A percentile compares a stretch with the other conserved stretches of the same genome.
Evolutionary conservation across 2,888 invertebrate species (phyloP).

Genomic region (Drosophila melanosoma): DNA sequence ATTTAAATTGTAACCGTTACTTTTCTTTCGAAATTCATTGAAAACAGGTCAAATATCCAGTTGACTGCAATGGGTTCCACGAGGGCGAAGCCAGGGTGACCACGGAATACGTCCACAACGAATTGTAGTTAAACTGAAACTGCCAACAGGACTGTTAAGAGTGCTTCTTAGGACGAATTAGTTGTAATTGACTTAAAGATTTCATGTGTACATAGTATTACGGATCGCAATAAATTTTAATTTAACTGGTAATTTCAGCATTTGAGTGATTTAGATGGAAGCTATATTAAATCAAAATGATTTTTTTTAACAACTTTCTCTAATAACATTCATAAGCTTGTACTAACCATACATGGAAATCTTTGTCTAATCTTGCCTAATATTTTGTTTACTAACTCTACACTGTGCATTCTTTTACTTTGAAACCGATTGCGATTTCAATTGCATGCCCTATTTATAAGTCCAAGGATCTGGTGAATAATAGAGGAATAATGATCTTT

Average conservation of each 20-base stretch:
- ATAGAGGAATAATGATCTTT: not conserved
- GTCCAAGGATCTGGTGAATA: not conserved
- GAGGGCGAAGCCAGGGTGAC: constrained; percentile 93
- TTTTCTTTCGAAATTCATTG: constrained; percentile 19
- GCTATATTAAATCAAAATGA: not conserved
- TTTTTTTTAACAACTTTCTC: not conserved
- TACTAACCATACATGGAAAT: not conserved
- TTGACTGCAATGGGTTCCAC: constrained; percentile 92
- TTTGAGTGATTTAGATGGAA: not conserved
- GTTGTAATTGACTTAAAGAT: constrained; percentile 64
- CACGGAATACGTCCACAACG: constrained; percentile 92
- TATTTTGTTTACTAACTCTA: not conserved
- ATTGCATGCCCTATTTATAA: not conserved
- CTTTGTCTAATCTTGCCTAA: not conserved
- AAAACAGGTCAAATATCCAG: constrained; percentile 86
- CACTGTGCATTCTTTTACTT: not conserved
- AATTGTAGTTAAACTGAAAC: constrained; percentile 86
- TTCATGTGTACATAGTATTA: constrained; percentile 75
- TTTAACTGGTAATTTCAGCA: constrained; percentile 42
- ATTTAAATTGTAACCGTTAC: constrained; percentile 42
- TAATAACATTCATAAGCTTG: not conserved
- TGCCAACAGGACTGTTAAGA: constrained; percentile 33
- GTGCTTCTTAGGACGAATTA: constrained; percentile 65
- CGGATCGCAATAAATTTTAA: constrained; percentile 72
- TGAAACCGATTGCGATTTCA: not conserved